Evolutionary conservation across 37 sponge, comb jelly and placozoan species (phyloP).

Genomic region (Axinella damicornis): DNA sequence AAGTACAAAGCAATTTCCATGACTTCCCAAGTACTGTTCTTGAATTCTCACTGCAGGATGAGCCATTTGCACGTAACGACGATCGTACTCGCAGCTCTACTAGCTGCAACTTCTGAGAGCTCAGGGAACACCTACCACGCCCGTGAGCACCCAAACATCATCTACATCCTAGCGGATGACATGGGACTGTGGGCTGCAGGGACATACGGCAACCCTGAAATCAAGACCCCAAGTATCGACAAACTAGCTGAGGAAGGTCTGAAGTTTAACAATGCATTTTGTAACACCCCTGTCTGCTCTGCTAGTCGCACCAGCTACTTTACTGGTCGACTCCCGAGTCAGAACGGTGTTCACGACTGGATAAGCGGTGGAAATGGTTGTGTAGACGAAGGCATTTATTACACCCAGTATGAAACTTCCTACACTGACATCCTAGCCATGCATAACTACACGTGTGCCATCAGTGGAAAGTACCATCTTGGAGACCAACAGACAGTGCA

Average conservation of each 20-base stretch:
- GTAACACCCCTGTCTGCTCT: constrained; percentile 83
- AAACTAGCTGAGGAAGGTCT: constrained; percentile 75
- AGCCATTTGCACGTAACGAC: no score
- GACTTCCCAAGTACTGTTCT: no score
- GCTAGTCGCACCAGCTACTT: constrained; percentile 72
- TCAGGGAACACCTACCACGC: no score
- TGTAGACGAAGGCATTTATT: constrained; percentile 38
- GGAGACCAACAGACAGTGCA: constrained; percentile 62
- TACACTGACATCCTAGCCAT: constrained; percentile 70
- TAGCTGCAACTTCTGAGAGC: no score
- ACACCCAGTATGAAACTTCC: constrained; percentile 57
- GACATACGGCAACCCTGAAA: constrained; percentile 71
- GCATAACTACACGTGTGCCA: constrained; percentile 64
- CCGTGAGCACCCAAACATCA: constrained; percentile 34
- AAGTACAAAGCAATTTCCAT: no score
- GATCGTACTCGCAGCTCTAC: no score
- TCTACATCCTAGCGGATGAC: constrained; percentile 70
- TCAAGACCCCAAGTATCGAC: constrained; percentile 77
- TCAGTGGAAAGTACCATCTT: constrained; percentile 78
- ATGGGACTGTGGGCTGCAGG: constrained; percentile 77
- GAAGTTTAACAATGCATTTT: constrained; percentile 74
- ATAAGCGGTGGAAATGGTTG: constrained; percentile 75
- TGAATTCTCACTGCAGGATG: no score
- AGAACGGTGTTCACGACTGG: constrained; percentile 82
- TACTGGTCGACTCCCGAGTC: constrained; percentile 77